phyloP scores from a whole-genome alignment of 2,888 invertebrate genomes.

The Ptychoptera contaminata region DNA sequence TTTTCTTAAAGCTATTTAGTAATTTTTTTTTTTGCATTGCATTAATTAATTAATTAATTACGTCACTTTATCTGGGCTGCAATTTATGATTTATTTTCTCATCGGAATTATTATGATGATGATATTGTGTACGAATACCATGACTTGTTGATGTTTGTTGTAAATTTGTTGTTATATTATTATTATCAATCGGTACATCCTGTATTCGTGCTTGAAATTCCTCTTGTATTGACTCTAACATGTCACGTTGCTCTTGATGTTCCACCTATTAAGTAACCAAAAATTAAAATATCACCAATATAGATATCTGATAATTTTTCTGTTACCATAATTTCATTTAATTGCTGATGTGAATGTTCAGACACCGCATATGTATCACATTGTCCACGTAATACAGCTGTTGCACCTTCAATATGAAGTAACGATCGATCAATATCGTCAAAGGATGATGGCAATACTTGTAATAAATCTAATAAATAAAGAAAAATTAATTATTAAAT shows the following conservation, averaged over 20 bases:
- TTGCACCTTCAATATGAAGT: conserved; percentile 21
- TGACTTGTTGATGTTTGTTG: too few species aligned
- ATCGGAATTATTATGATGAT: too few species aligned
- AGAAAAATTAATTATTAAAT: not conserved
- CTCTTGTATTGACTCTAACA: conserved; percentile 24
- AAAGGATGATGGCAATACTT: conserved; percentile 22
- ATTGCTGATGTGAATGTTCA: conserved; percentile 20
- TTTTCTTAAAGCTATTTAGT: too few species aligned
- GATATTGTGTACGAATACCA: too few species aligned
- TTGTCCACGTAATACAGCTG: conserved; percentile 24
- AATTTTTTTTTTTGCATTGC: too few species aligned
- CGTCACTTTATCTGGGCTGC: too few species aligned
- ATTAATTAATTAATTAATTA: too few species aligned
- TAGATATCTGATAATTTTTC: not conserved
- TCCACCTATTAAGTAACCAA: conserved; percentile 20
- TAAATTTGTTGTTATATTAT: too few species aligned
- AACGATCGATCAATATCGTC: conserved; percentile 23
- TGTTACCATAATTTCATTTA: conserved; percentile 26
- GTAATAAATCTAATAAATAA: conserved; percentile 18
- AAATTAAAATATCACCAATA: not conserved
- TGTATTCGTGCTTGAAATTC: conserved; percentile 25
- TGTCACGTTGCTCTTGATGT: conserved; percentile 26
- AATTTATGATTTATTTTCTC: too few species aligned
- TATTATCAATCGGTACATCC: not conserved
- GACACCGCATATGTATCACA: conserved; percentile 19